A percentile compares a stretch with the other conserved stretches of the same genome.
These are phyloP conservation scores for Anguilla anguilla DNA, from an alignment of 2,797 vertebrate genomes.

Conservation along the genomic window DNA sequence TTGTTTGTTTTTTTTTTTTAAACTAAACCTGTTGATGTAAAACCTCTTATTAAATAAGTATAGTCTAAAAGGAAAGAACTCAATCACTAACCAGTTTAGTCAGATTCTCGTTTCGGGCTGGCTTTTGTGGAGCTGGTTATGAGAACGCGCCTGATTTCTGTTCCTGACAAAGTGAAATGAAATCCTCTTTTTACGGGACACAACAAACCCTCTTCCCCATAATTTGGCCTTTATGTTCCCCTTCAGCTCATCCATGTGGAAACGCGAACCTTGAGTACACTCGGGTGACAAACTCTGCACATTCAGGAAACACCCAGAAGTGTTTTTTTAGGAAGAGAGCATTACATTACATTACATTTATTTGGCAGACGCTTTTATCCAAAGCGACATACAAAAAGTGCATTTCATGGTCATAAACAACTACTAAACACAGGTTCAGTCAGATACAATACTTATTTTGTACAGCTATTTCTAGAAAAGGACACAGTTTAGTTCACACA, in stretches of 20 bases:
- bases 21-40: background rate
- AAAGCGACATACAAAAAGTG: too few species aligned
- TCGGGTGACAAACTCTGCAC: constrained; percentile 45
- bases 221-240: constrained; percentile 65
- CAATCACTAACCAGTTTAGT: constrained; percentile 38
- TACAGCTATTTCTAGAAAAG: too few species aligned
- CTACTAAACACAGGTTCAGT: too few species aligned
- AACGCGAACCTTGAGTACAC: constrained; percentile 52
- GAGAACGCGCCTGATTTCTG: constrained; percentile 59
- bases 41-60: constrained; percentile 50
- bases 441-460: too few species aligned
- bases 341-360: too few species aligned
- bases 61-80: constrained; percentile 37
- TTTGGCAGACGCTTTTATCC: too few species aligned
- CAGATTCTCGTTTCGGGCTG: constrained; percentile 40
- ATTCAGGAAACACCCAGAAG: background rate
- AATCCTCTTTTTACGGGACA: constrained; percentile 54
- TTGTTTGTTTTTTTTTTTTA: background rate
- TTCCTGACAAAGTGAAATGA: constrained; percentile 69
- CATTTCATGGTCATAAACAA: too few species aligned
- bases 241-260: background rate
- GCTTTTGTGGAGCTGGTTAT: constrained; percentile 47
- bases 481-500: too few species aligned
- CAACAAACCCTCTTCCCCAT: constrained; percentile 59
- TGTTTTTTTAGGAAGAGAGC: background rate